Percentiles rank a stretch among this genome's conserved stretches.
phyloP scores from a whole-genome alignment of 2,113 vertebrate species.

The Malurus alboscapulatus region DNA sequence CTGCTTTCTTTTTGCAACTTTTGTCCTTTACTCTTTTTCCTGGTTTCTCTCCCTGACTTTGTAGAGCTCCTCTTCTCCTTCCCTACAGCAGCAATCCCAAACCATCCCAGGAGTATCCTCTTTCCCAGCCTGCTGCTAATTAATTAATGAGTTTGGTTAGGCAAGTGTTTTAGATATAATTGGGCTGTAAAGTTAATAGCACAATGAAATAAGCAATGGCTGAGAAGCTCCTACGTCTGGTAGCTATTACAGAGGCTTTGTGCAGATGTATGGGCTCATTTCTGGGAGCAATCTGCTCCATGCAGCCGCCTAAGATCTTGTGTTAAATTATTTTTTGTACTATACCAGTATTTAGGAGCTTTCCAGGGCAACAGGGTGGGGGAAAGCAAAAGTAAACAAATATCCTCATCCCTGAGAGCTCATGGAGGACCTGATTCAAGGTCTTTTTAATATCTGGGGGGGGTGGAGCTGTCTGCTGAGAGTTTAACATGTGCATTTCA shows the following conservation, averaged over 20 bases:
- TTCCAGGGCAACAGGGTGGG: not conserved
- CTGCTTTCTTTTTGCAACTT: not conserved
- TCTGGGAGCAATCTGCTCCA: not conserved
- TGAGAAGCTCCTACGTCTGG: not conserved
- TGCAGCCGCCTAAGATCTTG: not conserved
- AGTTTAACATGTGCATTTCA: not conserved
- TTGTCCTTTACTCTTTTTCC: not conserved
- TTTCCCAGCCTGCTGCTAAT: conserved; percentile 11
- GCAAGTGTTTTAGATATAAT: conserved; percentile 29
- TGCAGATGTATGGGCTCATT: not conserved
- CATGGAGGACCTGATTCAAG: not conserved
- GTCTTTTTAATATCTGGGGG: not conserved
- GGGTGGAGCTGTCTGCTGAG: not conserved
- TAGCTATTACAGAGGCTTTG: not conserved
- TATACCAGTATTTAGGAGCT: not conserved
- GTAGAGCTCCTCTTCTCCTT: not conserved
- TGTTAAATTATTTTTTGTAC: not conserved
- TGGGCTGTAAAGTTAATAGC: conserved; percentile 19
- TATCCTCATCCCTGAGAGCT: not conserved
- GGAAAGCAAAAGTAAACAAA: not conserved
- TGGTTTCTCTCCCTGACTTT: not conserved
- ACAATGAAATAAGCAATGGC: not conserved
- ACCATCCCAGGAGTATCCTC: not conserved
- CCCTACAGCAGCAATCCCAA: not conserved
- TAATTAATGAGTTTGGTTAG: conserved; percentile 39